Evolutionary conservation across 2,888 invertebrate genomes (phyloP), one percentile per base, ranked within the genome.

Genomic region (Epistrophe eligans): DNA sequence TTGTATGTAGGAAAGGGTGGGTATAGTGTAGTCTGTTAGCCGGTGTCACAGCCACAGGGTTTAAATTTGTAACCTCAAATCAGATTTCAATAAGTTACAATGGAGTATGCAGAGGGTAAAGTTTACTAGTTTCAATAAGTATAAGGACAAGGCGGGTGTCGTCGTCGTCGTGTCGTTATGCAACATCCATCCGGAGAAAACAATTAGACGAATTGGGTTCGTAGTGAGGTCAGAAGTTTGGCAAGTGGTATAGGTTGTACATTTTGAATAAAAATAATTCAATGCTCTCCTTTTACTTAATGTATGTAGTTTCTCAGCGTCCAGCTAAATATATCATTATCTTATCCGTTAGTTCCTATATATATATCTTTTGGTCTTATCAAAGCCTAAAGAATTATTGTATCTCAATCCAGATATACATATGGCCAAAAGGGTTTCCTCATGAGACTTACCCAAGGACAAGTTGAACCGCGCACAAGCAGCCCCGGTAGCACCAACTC

Each of bases 21-120:
- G 45, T 28, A 17, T 13, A 35, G 43, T 13, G 48, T 8, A 48
- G 48, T 70, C 55, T 58, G 32, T 48, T 48, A 32, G 43, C 43
- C 35, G 55, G 62, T 81, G 67, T 67, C 62, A 70, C 57, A 19
- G 60, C 60, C 50, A 70, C 50, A 28, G 64, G 57, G 67, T 77
- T 84, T 80, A 72, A 77, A 85, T 67, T 77, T 57, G 67, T 81
- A 73, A 73, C 85, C 72, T 81, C 70, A 81, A 85, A 85, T 85
- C 85, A 81, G 85, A 85, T 85, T 85, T 77, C 85, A 81, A 81
- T 81, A 81, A 73, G 72, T 76, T 67, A 74, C 13, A 71, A 38
- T 58, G 72, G 45, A 72, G 45, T 50, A 19, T 11, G 40, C 19
- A 50, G 35, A 32, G 24, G 50, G 17, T 48, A 19, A 32, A 19